phyloP scores from a whole-genome alignment of 2,797 vertebrate genomes.

The Lepilemur septentrionalis region DNA sequence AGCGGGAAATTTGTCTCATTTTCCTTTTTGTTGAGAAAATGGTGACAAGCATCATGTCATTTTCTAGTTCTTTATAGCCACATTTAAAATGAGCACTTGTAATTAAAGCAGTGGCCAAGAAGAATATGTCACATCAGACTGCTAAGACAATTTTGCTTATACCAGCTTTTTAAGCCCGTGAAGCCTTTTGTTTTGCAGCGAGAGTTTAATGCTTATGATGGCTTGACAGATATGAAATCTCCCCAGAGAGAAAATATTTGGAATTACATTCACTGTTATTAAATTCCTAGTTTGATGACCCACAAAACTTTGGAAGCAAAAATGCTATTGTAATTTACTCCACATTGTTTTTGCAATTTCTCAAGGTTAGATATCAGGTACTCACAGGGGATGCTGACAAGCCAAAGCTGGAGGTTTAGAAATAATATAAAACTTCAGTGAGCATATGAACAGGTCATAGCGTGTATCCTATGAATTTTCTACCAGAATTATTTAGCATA shows the following conservation, averaged over 20 bases:
- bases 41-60: constrained; percentile 22
- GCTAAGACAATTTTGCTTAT: not conserved
- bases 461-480: not conserved
- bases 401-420: not conserved
- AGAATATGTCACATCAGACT: not conserved
- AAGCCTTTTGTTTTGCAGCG: not conserved
- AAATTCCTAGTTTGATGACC: constrained; percentile 11
- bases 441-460: not conserved
- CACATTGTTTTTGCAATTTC: not conserved
- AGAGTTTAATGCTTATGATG: not conserved
- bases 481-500: constrained; percentile 10
- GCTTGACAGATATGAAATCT: not conserved
- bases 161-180: not conserved
- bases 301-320: not conserved
- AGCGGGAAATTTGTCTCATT: not conserved
- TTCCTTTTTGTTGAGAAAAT: constrained; percentile 50
- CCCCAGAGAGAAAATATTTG: constrained; percentile 30
- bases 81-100: not conserved
- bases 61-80: constrained; percentile 48
- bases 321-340: not conserved
- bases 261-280: not conserved
- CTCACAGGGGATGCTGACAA: not conserved
- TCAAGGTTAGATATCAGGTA: not conserved
- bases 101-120: constrained; percentile 51
- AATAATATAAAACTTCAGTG: not conserved